These are phyloP conservation scores for Sebastes paucispinis DNA, from an alignment of 2,797 vertebrate genomes.

Conservation along the genomic window DNA sequence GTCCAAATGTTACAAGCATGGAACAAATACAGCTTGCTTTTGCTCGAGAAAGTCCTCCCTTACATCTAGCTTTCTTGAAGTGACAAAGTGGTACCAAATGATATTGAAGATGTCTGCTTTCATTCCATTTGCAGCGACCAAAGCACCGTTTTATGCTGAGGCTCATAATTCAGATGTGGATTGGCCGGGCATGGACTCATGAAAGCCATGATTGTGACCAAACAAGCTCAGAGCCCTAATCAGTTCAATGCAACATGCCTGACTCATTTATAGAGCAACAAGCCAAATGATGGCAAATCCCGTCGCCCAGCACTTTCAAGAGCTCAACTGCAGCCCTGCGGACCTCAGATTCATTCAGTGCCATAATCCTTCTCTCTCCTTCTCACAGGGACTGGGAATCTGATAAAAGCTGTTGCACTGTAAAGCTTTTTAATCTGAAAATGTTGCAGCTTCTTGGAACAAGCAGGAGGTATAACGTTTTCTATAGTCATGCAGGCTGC, in stretches of 20 bases:
- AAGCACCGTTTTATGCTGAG: background rate
- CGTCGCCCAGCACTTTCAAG: conserved; percentile 27
- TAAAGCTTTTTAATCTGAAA: background rate
- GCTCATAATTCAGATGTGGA: conserved; percentile 16
- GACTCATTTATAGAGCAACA: conserved; percentile 28
- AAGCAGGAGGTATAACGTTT: background rate
- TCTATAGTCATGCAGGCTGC: background rate
- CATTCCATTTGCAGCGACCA: background rate
- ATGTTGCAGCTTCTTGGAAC: background rate
- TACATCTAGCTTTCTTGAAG: background rate
- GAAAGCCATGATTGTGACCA: conserved; percentile 35
- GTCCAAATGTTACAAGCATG: background rate
- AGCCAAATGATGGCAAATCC: conserved; percentile 59
- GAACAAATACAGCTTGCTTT: background rate
- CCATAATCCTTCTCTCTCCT: conserved; percentile 41
- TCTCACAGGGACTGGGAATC: conserved; percentile 5
- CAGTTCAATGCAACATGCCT: conserved; percentile 40
- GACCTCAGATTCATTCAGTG: conserved; percentile 37
- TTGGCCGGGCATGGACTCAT: background rate
- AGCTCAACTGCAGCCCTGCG: conserved; percentile 29
- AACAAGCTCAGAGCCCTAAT: conserved; percentile 45
- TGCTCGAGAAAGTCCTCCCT: background rate
- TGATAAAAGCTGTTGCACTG: conserved; percentile 5
- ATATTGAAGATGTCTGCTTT: background rate
- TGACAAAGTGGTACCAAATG: background rate